Percentiles rank a stretch among this genome's conserved stretches.
Conservation (phyloP, 2,888 invertebrate species). For the Lochmaea capreae region DNA sequence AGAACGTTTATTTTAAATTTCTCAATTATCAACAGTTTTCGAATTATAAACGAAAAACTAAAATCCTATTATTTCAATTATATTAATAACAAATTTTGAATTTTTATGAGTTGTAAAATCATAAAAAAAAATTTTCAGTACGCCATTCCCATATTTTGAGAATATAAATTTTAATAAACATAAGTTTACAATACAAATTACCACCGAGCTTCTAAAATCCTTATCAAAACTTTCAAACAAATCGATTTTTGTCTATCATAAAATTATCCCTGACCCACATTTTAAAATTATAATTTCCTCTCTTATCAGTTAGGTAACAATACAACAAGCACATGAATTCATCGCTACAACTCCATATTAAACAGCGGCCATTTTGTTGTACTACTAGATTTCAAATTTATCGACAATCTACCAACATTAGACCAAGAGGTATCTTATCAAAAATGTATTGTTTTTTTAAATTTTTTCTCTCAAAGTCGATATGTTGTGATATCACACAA, state of each 20-base stretch:
- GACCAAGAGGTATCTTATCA: slow-evolving; percentile 16
- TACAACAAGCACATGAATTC: not conserved
- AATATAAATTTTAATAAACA: too few species aligned
- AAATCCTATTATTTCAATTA: too few species aligned
- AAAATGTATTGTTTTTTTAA: not conserved
- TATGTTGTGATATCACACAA: slow-evolving; percentile 14
- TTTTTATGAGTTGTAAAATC: too few species aligned
- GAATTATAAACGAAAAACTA: too few species aligned
- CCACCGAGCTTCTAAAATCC: too few species aligned
- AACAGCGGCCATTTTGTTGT: slow-evolving; percentile 21
- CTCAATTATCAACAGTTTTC: too few species aligned
- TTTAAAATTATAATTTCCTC: slow-evolving; percentile 16
- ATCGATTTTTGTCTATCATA: not conserved
- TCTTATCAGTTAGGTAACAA: slow-evolving; percentile 22
- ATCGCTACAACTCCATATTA: not conserved
- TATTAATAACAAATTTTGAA: too few species aligned
- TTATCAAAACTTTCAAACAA: not conserved
- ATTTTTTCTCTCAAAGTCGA: slow-evolving; percentile 14
- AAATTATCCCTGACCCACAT: slow-evolving; percentile 25
- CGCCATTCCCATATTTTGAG: too few species aligned
- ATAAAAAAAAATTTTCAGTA: too few species aligned
- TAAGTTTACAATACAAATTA: too few species aligned
- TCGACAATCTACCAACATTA: slow-evolving; percentile 16
- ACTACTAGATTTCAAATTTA: slow-evolving; percentile 5
- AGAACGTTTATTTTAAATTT: too few species aligned